Base-by-base conservation (phyloP, 2,888 invertebrate species). In the Cerceris rybyensis region DNA sequence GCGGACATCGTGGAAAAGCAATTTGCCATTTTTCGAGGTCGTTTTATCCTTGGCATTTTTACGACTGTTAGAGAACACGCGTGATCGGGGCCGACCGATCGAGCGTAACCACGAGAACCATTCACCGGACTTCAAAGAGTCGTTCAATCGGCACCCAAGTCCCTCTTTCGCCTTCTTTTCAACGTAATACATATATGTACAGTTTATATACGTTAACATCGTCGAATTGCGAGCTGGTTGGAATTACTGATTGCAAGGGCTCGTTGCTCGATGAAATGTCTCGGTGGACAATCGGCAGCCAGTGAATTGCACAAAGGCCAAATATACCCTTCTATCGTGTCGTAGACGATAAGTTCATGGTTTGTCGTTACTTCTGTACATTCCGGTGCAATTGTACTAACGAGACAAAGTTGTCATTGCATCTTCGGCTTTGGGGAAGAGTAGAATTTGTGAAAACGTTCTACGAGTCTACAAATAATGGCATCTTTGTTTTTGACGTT, bases 71-170 rank as follows among this genome's bases (percentile, higher is more conserved):
- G 69, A 66, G 71, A 78, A 82, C 70, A 41, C 82, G 79, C 80
- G 78, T 65, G 65, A 77, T 71, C 77, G 73, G 66, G 74, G 77
- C 79, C 71, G 64, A 66, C 75, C 71, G 54, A 61, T 74, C 73
- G 72, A 75, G 80, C 81, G 82, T 77, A 82, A 79, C 80, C 79
- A 72, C 73, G 52, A 28, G 28, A 68, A 72, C 88, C 90, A 89
- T 90, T 89, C 86, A 89, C 87, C 81, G 28, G 84, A 89, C 90
- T 90, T 91, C 90, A 90, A 90, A 91, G 91, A 87, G 72, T 72
- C 71, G 64, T 70, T 69, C 81, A 75, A 75, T 72, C 72, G 70
- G 63, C 67, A 66, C 63, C 63, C 70, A 59, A 79, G 64, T 75
- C 81, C 81, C 61, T 78, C 60, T 64, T n/a, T 43, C 64, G 66